A percentile compares a stretch with the other conserved stretches of the same genome.
phyloP scores from a whole-genome alignment of 2,797 vertebrate genomes.

The Buphagus erythrorhynchus region DNA sequence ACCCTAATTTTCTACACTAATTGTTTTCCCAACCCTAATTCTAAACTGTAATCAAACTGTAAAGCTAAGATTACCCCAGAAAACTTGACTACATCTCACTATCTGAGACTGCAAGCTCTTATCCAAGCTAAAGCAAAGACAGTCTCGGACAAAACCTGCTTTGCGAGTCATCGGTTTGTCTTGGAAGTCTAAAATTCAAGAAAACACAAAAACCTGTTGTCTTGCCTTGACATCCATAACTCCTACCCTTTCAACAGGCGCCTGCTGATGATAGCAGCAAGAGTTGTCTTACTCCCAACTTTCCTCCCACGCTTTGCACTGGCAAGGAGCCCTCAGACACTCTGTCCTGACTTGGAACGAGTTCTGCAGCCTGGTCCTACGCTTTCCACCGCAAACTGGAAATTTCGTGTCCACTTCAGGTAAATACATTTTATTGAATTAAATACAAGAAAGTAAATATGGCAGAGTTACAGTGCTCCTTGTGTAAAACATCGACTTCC shows the following conservation, averaged over 20 bases:
- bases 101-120: neutral
- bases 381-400: neutral
- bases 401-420: neutral
- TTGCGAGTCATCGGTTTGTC: neutral
- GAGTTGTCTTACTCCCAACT: neutral
- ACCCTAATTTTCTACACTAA: neutral
- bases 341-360: neutral
- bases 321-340: neutral
- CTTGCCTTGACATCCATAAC: neutral
- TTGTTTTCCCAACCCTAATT: neutral
- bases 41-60: neutral
- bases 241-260: neutral
- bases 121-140: neutral
- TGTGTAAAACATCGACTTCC: neutral
- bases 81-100: neutral
- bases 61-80: neutral
- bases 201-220: neutral
- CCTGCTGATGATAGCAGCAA: neutral
- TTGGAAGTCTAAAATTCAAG: neutral
- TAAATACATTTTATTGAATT: slow-evolving; percentile 35
- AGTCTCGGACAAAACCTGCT: neutral
- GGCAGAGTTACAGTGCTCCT: slow-evolving; percentile 4
- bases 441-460: slow-evolving; percentile 42
- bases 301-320: neutral
- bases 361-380: neutral